phyloP scores from a whole-genome alignment of 2,113 vertebrate genomes.

The Podarcis cretensis region DNA sequence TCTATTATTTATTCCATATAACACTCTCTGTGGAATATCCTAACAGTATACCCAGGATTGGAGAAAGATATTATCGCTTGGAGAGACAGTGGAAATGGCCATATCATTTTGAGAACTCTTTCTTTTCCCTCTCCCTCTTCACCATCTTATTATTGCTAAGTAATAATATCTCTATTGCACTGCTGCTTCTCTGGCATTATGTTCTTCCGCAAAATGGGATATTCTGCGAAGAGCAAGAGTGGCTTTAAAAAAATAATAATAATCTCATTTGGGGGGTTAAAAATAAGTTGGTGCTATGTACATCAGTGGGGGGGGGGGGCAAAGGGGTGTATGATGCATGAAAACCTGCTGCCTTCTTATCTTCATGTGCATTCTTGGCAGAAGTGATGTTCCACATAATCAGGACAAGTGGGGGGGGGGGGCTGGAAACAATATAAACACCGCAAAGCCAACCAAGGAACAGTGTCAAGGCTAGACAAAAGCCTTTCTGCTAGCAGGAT shows the following conservation, averaged over 20 bases:
- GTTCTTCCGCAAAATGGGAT: constrained; percentile 65
- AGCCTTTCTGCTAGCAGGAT: background rate
- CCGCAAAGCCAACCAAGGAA: background rate
- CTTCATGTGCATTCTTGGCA: background rate
- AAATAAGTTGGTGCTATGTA: constrained; percentile 31
- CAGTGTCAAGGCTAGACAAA: background rate
- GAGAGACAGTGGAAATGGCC: constrained; percentile 70
- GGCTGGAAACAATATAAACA: background rate
- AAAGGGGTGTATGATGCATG: background rate
- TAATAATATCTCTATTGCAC: constrained; percentile 71
- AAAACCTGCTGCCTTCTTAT: background rate
- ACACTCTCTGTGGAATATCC: constrained; percentile 69
- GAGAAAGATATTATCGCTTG: constrained; percentile 71
- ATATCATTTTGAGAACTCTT: constrained; percentile 73
- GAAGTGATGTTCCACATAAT: background rate
- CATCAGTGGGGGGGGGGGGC: background rate
- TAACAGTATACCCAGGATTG: constrained; percentile 60
- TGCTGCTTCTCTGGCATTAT: constrained; percentile 50
- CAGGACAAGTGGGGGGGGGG: background rate
- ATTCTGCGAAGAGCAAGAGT: constrained; percentile 25
- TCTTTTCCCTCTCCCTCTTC: constrained; percentile 41
- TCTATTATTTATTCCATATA: constrained; percentile 65
- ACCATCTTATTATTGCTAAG: constrained; percentile 60
- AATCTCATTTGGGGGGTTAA: constrained; percentile 47
- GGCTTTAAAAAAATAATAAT: constrained; percentile 38